Evolutionary conservation across 2,888 invertebrate species (phyloP), one percentile per base, ranked within the genome.

Genomic region (Quadroppia sp.): DNA sequence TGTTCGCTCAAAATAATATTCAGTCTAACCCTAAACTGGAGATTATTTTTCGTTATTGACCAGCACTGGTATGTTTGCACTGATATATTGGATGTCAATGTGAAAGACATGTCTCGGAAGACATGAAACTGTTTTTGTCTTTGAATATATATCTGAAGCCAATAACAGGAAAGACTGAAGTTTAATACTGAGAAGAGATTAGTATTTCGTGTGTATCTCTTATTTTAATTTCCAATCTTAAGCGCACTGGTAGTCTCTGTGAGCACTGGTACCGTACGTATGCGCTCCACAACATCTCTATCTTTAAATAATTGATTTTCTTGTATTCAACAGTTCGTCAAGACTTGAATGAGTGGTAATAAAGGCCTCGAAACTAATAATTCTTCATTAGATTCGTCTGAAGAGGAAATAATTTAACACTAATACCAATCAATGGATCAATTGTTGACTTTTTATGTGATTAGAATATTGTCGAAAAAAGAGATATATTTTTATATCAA

Each of bases 261-360:
- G 28, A 1, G 28, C 30, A 56, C 11, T 56, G 15, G 11, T 6
- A 45, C 6, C 17, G 11, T 45, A 2, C 15, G 11, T 45, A 11
- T 45, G 17, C 2, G 28, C 56, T 1, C 28, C 9, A 25, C 23
- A n/a, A 53, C 25, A 53, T 25, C 13, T 4, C 3, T 13, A 28
- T 30, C 30, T 30, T 56, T 56, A 56, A 56, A 56, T 56, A 56
- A 56, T 56, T 56, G 56, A 56, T 56, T 56, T 56, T 56, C 30
- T 28, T 56, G 28, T 56, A 28, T 56, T 56, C 56, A 56, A 56
- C 56, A 56, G 56, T 56, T 56, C 30, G 6, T 25, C 25, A 9
- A 36, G 36, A 13, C 11, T 45, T 2, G 28, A 56, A 23, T 28
- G 56, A 56, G 28, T 56, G 56, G 56, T 56, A 56, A 56, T 56